These are phyloP conservation scores for Zeugodacus cucurbitae DNA, from an alignment of 1,140 invertebrate species.

Conservation along the genomic window DNA sequence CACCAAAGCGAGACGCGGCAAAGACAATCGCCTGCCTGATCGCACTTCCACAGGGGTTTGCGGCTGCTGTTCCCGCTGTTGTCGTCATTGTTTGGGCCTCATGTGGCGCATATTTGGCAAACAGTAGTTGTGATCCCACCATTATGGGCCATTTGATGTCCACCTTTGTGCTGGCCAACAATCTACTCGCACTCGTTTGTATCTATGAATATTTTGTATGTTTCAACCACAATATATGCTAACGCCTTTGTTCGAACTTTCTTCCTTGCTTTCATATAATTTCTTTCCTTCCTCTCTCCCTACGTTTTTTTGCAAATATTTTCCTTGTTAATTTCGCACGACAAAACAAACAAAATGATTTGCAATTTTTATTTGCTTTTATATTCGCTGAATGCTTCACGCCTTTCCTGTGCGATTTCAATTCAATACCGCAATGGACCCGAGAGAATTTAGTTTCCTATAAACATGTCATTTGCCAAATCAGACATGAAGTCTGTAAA, in stretches of 20 bases:
- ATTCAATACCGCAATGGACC: not conserved
- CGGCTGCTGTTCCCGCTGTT: not conserved
- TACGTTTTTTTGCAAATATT: not conserved
- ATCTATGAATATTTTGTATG: not conserved
- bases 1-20: not conserved
- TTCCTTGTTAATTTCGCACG: not conserved
- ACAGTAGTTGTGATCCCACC: not conserved
- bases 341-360: not conserved
- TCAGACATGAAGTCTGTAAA: no score
- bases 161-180: not conserved
- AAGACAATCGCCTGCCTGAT: not conserved
- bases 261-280: not conserved
- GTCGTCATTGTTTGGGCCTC: not conserved
- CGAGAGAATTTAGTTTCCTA: not conserved
- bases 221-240: not conserved
- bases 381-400: not conserved
- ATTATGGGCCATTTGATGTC: not conserved
- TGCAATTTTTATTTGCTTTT: not conserved
- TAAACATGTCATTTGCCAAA: not conserved
- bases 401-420: not conserved
- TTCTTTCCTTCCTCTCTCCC: not conserved
- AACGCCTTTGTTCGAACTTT: not conserved
- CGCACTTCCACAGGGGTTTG: not conserved
- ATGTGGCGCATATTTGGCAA: conserved; percentile 15
- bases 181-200: not conserved